Evolutionary conservation across 2,113 vertebrate species (phyloP).

Genomic region (Actenoides lindsayi): DNA sequence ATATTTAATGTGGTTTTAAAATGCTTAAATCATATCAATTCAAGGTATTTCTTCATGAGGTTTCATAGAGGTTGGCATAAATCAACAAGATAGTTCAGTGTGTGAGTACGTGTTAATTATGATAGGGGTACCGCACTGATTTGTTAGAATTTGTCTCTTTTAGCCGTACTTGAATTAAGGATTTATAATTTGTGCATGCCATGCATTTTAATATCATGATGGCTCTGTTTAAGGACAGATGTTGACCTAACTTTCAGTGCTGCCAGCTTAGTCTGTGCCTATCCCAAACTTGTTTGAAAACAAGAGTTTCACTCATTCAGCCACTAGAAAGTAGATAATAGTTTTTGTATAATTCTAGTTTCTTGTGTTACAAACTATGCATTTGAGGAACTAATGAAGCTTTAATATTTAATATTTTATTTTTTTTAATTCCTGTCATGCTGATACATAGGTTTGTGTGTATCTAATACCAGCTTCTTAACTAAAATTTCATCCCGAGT

Average conservation of each 20-base stretch:
- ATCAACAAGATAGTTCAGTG: slow-evolving; percentile 25
- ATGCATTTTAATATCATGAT: neutral
- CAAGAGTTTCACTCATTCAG: neutral
- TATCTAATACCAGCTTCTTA: neutral
- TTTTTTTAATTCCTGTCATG: neutral
- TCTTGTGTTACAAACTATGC: neutral
- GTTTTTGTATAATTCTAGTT: slow-evolving; percentile 4
- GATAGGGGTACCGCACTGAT: slow-evolving; percentile 20
- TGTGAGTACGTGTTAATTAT: slow-evolving; percentile 57
- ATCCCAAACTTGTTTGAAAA: neutral
- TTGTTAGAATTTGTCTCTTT: slow-evolving; percentile 47
- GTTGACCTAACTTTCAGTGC: neutral
- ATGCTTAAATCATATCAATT: slow-evolving; percentile 62
- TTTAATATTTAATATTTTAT: neutral
- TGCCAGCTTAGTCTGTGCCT: neutral
- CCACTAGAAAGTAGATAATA: neutral
- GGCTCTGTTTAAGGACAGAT: neutral
- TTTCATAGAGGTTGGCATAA: slow-evolving; percentile 28
- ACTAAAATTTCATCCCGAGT: neutral
- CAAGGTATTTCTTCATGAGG: slow-evolving; percentile 54
- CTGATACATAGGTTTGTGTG: neutral
- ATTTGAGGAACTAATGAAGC: neutral
- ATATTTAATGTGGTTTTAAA: slow-evolving; percentile 77
- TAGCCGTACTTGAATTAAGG: slow-evolving; percentile 33
- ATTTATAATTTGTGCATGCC: neutral